Percentiles rank a stretch among this genome's conserved stretches.
These are phyloP conservation scores for Catostylus mosaicus DNA, from an alignment of 30 jellyfish, hydroid and myxozoan genomes.

Conservation along the genomic window DNA sequence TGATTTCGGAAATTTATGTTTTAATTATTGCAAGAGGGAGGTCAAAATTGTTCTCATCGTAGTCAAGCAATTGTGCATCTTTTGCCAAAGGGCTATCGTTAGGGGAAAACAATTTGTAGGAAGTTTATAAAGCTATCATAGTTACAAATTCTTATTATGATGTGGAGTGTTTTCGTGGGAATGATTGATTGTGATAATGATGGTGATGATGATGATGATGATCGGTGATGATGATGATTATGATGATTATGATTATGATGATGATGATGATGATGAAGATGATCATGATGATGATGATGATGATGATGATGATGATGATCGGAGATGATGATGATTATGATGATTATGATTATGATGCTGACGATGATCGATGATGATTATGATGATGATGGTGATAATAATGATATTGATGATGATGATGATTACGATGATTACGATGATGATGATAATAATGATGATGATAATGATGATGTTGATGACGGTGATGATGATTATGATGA, in stretches of 20 bases:
- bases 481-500: constrained; percentile 5
- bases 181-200: not conserved
- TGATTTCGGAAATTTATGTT: constrained; percentile 11
- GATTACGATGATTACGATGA: not conserved
- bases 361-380: constrained; percentile 10
- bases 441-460: constrained; percentile 17
- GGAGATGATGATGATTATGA: not conserved
- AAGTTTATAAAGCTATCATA: not conserved
- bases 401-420: not conserved
- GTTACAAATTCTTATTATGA: not conserved
- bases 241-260: not conserved
- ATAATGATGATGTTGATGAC: not conserved
- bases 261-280: not conserved
- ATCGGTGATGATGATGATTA: not conserved
- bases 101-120: not conserved
- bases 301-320: not conserved
- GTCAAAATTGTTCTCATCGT: constrained; percentile 62
- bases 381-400: not conserved
- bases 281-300: not conserved
- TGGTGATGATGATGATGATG: not conserved
- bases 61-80: not conserved
- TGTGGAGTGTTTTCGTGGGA: not conserved
- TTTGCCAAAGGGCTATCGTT: constrained; percentile 22
- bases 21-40: constrained; percentile 15
- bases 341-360: not conserved